Evolutionary conservation across 1,140 invertebrate genomes (phyloP).

Genomic region (Atopsyche davidsoni): DNA sequence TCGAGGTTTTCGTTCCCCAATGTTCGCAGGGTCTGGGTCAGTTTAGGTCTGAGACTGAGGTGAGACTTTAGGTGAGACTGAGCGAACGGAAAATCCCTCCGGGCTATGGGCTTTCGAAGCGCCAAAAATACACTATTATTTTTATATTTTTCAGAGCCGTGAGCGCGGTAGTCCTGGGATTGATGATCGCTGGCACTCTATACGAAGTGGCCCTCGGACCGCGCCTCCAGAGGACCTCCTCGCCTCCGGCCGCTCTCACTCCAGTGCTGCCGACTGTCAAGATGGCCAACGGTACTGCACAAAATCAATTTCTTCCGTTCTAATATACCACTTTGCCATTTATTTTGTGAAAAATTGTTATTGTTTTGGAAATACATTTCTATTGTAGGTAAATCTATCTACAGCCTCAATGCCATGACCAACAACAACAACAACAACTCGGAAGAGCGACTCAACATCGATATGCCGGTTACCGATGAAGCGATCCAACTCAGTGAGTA

Average conservation of each 20-base stretch:
- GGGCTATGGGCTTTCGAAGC: too few relatives aligned
- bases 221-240: constrained; percentile 32
- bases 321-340: background rate
- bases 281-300: constrained; percentile 23
- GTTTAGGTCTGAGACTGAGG: too few relatives aligned
- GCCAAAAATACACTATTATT: too few relatives aligned
- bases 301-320: background rate
- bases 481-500: constrained; percentile 42
- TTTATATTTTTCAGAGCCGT: constrained; percentile 49
- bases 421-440: constrained; percentile 54
- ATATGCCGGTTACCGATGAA: constrained; percentile 43
- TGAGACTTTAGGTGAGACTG: too few relatives aligned
- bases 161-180: constrained; percentile 46
- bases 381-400: constrained; percentile 44
- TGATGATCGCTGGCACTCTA: constrained; percentile 56
- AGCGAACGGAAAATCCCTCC: too few relatives aligned
- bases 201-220: constrained; percentile 51
- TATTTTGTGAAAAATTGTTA: background rate
- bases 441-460: constrained; percentile 52
- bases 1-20: too few relatives aligned
- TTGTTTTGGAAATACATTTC: too few relatives aligned
- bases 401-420: constrained; percentile 46
- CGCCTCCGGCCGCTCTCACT: constrained; percentile 30
- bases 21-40: too few relatives aligned
- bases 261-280: constrained; percentile 19